Conservation (phyloP, 1,140 invertebrate species). For the Leptinotarsa defecta region DNA sequence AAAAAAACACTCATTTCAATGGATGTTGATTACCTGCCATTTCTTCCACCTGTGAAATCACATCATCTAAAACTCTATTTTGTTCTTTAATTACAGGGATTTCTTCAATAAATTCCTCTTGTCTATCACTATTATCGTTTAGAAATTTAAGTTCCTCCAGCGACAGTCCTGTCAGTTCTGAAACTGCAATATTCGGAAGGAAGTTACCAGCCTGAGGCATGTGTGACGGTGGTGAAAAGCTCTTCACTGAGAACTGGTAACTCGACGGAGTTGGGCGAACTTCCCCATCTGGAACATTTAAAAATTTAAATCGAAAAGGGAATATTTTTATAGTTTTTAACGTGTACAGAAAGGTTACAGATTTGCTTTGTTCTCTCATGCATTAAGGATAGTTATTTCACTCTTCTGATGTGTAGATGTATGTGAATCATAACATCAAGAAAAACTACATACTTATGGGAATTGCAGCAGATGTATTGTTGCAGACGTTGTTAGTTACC, state of each 20-base stretch:
- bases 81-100: slow-evolving; percentile 69
- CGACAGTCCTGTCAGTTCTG: slow-evolving; percentile 68
- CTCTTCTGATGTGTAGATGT: too few relatives aligned
- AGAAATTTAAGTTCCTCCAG: slow-evolving; percentile 72
- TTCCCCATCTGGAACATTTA: slow-evolving; percentile 43
- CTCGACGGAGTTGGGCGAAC: slow-evolving; percentile 45
- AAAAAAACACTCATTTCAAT: too few relatives aligned
- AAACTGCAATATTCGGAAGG: slow-evolving; percentile 57
- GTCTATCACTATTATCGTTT: slow-evolving; percentile 67
- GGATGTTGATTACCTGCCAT: slow-evolving; percentile 64
- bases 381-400: too few relatives aligned
- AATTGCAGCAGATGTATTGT: slow-evolving; percentile 52
- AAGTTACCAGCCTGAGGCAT: background rate
- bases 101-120: slow-evolving; percentile 73
- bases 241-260: slow-evolving; percentile 40
- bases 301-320: background rate
- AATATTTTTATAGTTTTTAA: too few relatives aligned
- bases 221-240: slow-evolving; percentile 46
- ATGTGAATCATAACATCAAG: too few relatives aligned
- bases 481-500: slow-evolving; percentile 51
- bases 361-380: too few relatives aligned
- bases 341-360: too few relatives aligned
- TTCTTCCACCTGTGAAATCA: slow-evolving; percentile 73
- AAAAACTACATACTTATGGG: slow-evolving; percentile 47
- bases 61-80: slow-evolving; percentile 69